A percentile compares a stretch with the other conserved stretches of the same genome.
These are phyloP conservation scores for Simalia tracyae DNA, from an alignment of 2,797 vertebrate species.

Conservation along the genomic window DNA sequence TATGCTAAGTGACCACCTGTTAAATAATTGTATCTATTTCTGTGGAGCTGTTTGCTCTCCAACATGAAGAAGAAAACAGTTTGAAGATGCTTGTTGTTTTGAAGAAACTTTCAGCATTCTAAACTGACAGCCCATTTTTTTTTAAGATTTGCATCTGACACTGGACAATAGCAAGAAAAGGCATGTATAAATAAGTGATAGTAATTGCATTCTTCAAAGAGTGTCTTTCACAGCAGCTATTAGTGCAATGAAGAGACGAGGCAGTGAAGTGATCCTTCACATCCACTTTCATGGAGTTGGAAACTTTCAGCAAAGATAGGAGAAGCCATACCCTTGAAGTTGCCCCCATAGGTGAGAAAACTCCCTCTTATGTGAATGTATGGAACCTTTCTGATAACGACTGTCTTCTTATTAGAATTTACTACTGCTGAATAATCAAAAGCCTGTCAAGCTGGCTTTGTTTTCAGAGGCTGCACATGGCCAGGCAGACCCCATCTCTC, in stretches of 20 bases:
- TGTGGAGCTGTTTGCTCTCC: background rate
- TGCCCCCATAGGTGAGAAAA: background rate
- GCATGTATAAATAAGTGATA: background rate
- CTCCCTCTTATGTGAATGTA: background rate
- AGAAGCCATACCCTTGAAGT: slow-evolving; percentile 40
- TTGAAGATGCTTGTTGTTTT: background rate
- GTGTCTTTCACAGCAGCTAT: slow-evolving; percentile 21
- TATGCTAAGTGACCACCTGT: no score
- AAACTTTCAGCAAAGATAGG: slow-evolving; percentile 19
- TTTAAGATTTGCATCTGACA: rapidly evolving
- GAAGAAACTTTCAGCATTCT: no score
- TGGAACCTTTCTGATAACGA: background rate
- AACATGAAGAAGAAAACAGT: no score
- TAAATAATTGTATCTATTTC: background rate
- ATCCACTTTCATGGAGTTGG: background rate
- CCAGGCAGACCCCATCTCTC: background rate
- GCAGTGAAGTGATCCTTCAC: slow-evolving; percentile 5
- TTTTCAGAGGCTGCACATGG: background rate
- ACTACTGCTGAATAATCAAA: slow-evolving; percentile 32
- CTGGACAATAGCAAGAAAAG: slow-evolving; percentile 24
- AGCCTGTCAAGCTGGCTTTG: background rate
- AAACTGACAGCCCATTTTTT: background rate
- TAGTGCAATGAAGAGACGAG: slow-evolving; percentile 43
- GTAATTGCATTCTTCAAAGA: slow-evolving; percentile 24
- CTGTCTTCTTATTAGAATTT: slow-evolving; percentile 7